These are phyloP conservation scores for Rousettus leschenaultii DNA, from an alignment of 2,113 vertebrate genomes.

Conservation along the genomic window DNA sequence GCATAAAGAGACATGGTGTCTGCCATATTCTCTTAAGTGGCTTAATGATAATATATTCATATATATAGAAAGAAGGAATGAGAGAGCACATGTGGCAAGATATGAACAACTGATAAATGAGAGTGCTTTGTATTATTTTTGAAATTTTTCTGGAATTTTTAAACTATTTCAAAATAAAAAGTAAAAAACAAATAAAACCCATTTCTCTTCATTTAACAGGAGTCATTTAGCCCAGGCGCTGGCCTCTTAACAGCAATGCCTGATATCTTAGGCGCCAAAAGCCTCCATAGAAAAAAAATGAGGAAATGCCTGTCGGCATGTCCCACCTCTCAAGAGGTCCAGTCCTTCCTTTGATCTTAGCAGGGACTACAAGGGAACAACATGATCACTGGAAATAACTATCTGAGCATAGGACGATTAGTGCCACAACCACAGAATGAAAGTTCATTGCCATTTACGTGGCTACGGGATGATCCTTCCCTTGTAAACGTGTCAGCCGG, in stretches of 20 bases:
- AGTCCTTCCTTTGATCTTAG: neutral
- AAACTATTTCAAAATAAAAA: constrained; percentile 11
- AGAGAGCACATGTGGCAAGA: neutral
- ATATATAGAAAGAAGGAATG: neutral
- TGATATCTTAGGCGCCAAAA: neutral
- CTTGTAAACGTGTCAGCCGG: constrained; percentile 16
- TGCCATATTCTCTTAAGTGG: neutral
- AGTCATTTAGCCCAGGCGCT: neutral
- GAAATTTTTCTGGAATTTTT: neutral
- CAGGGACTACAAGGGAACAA: neutral
- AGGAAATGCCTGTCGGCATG: neutral
- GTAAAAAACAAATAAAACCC: neutral
- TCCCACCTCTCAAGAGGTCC: neutral
- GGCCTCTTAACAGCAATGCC: neutral
- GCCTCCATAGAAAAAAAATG: neutral
- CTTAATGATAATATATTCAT: neutral
- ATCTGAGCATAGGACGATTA: constrained; percentile 40
- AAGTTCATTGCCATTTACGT: neutral
- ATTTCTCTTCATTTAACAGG: neutral
- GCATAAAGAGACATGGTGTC: neutral
- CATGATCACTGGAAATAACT: constrained; percentile 40
- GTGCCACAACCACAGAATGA: neutral
- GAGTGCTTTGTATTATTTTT: neutral
- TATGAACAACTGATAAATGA: neutral
- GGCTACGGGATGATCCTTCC: neutral